phyloP scores from a whole-genome alignment of 2,113 vertebrate species.

The Lipotes vexillifer region DNA sequence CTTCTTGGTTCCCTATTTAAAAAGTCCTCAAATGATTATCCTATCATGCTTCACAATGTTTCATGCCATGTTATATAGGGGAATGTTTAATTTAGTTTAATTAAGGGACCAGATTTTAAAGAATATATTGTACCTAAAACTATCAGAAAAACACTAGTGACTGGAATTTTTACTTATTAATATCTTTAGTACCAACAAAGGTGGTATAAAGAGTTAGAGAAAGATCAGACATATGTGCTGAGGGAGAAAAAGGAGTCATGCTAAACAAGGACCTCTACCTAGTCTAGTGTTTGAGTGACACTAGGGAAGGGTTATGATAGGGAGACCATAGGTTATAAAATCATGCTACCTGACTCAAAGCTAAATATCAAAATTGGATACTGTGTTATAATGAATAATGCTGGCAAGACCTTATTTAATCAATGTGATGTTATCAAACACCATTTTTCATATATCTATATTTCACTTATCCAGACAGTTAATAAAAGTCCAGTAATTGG shows the following conservation, averaged over 20 bases:
- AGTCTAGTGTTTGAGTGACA: background rate
- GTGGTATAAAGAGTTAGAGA: background rate
- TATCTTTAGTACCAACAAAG: background rate
- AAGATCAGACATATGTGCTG: background rate
- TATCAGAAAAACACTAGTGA: background rate
- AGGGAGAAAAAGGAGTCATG: background rate
- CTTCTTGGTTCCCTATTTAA: background rate
- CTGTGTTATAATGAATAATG: background rate
- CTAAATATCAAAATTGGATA: background rate
- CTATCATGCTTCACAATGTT: background rate
- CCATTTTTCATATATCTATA: background rate
- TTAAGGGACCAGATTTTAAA: background rate
- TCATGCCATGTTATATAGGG: background rate
- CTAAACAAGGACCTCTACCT: background rate
- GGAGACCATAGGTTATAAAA: background rate
- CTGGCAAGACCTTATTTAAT: background rate
- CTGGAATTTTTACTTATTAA: background rate
- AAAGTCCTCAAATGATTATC: slow-evolving; percentile 11
- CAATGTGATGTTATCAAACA: background rate
- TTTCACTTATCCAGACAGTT: background rate
- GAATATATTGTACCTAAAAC: background rate
- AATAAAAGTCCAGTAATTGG: background rate
- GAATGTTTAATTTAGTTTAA: background rate
- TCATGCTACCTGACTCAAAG: background rate
- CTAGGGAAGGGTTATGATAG: background rate